Percentiles rank a stretch among this genome's conserved stretches.
These are phyloP conservation scores for Glaucidium brasilianum DNA, from an alignment of 2,113 vertebrate genomes.

Conservation along the genomic window DNA sequence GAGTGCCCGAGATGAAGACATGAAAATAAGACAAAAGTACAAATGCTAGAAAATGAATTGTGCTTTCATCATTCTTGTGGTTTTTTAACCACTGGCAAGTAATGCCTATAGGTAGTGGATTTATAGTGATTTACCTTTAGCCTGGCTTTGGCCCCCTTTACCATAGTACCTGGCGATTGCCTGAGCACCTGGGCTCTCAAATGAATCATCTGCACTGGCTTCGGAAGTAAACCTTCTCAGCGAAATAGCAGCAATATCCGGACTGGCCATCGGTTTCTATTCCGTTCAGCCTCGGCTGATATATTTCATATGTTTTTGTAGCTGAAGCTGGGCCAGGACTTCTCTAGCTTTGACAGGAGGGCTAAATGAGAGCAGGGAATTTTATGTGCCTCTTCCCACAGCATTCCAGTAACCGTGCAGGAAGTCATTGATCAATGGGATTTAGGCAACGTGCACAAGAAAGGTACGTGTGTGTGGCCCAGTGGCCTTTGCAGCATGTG, in stretches of 20 bases:
- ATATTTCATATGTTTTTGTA: constrained; percentile 66
- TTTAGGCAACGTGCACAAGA: constrained; percentile 39
- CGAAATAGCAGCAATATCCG: constrained; percentile 60
- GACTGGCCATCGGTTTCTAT: constrained; percentile 16
- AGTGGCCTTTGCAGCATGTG: background rate
- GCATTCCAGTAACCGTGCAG: constrained; percentile 63
- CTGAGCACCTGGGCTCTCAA: constrained; percentile 41
- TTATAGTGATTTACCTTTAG: background rate
- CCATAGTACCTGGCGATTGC: background rate
- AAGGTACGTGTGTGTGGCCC: background rate
- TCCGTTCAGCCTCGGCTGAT: constrained; percentile 53
- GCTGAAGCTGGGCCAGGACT: constrained; percentile 64
- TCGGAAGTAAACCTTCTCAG: background rate
- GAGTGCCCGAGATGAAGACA: fast-evolving
- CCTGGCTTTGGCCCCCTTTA: background rate
- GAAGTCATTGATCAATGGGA: constrained; percentile 67
- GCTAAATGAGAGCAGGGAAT: constrained; percentile 66
- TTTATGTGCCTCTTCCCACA: constrained; percentile 68
- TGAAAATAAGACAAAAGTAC: background rate
- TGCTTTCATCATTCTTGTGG: background rate
- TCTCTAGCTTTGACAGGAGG: constrained; percentile 57
- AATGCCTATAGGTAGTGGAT: background rate
- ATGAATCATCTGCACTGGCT: background rate
- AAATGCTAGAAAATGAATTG: background rate
- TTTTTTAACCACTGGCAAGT: background rate